Base-by-base conservation (phyloP, 1,140 invertebrate species). In the Phymastichus coffea region DNA sequence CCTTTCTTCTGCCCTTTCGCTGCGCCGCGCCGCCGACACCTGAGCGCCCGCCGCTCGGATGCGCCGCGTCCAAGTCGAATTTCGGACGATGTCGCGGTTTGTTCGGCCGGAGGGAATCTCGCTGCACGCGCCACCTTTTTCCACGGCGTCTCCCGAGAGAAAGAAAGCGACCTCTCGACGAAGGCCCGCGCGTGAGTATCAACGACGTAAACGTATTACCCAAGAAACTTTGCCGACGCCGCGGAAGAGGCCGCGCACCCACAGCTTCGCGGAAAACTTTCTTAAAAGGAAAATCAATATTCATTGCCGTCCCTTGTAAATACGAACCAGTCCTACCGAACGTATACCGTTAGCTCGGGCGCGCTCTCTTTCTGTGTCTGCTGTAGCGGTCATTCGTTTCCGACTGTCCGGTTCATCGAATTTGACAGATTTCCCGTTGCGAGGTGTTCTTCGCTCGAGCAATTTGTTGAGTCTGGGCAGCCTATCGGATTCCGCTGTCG, bases 261-360 rank as follows among this genome's bases (percentile, higher is more conserved):
- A 22, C n/a, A 56, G 20, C 17, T 41, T 26, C 38, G 10, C 15
- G 37, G 26, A 51, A 57, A 59, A 61, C 54, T 59, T 53, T 48
- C 46, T 56, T 56, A 47, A 47, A 47, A 44, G 44, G 37, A 58
- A 57, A 57, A 57, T 48, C 44, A 57, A 57, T 57, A 57, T 57
- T 57, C 40, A 48, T 57, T 48, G 40, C 54, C 23, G 33, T 46
- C 35, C 53, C 22, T 47, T 38, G 54, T 20, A 48, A 38, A 57
- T 48, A 26, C 25, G 6, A 22, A 12, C n/a, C n/a, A n/a, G n/a
- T n/a, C n/a, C n/a, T n/a, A n/a, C n/a, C n/a, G n/a, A n/a, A n/a
- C n/a, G n/a, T n/a, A n/a, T n/a, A n/a, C n/a, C n/a, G n/a, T n/a
- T n/a, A n/a, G n/a, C n/a, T n/a, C n/a, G n/a, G n/a, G n/a, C n/a